Percentiles rank a stretch among this genome's conserved stretches.
Evolutionary conservation across 1,140 invertebrate genomes (phyloP).

Genomic region (Drosophila bocki): DNA sequence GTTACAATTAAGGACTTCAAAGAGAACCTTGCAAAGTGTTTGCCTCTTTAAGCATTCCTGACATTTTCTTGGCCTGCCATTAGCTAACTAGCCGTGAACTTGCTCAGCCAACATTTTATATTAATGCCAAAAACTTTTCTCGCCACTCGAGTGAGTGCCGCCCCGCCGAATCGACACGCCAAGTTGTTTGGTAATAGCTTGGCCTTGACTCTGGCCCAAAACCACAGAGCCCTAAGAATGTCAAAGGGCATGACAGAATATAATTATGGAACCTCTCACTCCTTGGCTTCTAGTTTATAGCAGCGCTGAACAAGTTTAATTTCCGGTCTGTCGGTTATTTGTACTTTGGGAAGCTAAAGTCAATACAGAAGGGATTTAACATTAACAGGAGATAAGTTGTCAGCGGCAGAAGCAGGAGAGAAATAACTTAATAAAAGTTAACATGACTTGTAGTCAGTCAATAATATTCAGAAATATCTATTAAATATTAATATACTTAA

Average conservation of each 20-base stretch:
- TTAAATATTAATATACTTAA: background rate
- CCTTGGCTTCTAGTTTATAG: background rate
- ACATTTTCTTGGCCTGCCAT: slow-evolving; percentile 22
- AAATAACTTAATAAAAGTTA: background rate
- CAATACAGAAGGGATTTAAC: background rate
- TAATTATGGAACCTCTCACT: slow-evolving; percentile 1
- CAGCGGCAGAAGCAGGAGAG: background rate
- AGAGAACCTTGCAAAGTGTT: background rate
- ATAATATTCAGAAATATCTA: background rate
- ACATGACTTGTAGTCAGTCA: background rate
- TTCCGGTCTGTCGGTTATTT: slow-evolving; percentile 36
- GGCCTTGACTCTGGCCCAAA: slow-evolving; percentile 39
- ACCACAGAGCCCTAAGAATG: slow-evolving; percentile 43
- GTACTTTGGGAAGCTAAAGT: background rate
- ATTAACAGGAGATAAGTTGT: background rate
- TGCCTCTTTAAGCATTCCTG: slow-evolving; percentile 11
- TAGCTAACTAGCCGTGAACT: slow-evolving; percentile 36
- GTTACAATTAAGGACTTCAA: slow-evolving; percentile 19
- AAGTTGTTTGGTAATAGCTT: slow-evolving; percentile 16
- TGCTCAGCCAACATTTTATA: slow-evolving; percentile 23
- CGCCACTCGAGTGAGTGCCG: slow-evolving; percentile 1
- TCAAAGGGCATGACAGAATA: slow-evolving; percentile 44
- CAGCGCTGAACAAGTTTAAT: slow-evolving; percentile 19
- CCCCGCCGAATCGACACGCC: slow-evolving; percentile 11
- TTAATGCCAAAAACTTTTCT: slow-evolving; percentile 42